These are phyloP conservation scores for Coelinius sp. DNA, from an alignment of 2,888 invertebrate genomes.

Conservation along the genomic window DNA sequence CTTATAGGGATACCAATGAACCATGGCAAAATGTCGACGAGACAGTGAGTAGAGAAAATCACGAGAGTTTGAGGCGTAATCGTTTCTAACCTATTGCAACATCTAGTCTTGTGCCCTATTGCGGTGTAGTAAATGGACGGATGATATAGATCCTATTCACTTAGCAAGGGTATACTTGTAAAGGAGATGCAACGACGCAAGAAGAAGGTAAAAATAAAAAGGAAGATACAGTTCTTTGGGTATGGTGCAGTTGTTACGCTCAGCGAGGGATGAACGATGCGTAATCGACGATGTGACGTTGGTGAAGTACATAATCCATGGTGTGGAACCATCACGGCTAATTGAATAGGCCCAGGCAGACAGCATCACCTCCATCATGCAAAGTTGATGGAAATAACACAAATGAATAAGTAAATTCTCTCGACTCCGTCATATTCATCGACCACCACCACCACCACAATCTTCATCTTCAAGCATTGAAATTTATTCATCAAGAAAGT, in stretches of 20 bases:
- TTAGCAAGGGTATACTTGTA: neutral
- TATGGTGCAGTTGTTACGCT: slow-evolving; percentile 29
- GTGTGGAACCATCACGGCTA: slow-evolving; percentile 36
- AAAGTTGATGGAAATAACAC: neutral
- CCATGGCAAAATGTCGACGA: slow-evolving; percentile 10
- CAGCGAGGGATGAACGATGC: slow-evolving; percentile 38
- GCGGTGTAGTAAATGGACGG: slow-evolving; percentile 25
- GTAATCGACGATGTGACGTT: slow-evolving; percentile 38
- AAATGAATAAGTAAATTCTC: neutral
- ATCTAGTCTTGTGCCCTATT: slow-evolving; percentile 32
- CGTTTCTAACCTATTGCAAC: slow-evolving; percentile 29
- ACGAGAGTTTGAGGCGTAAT: slow-evolving; percentile 7
- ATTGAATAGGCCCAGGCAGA: slow-evolving; percentile 31
- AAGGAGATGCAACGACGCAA: slow-evolving; percentile 16
- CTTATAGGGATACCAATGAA: slow-evolving; percentile 28
- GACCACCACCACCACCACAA: slow-evolving; percentile 27
- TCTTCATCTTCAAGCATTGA: slow-evolving; percentile 30
- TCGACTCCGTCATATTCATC: neutral
- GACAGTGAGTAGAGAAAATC: slow-evolving; percentile 19
- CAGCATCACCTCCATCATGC: slow-evolving; percentile 7
- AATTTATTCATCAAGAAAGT: slow-evolving; percentile 30
- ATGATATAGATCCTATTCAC: neutral
- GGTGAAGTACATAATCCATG: slow-evolving; percentile 29
- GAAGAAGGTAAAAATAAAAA: slow-evolving; percentile 1
- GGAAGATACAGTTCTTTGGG: slow-evolving; percentile 8